Evolutionary conservation across 1,140 invertebrate species (phyloP).

Genomic region (Apis cerana): DNA sequence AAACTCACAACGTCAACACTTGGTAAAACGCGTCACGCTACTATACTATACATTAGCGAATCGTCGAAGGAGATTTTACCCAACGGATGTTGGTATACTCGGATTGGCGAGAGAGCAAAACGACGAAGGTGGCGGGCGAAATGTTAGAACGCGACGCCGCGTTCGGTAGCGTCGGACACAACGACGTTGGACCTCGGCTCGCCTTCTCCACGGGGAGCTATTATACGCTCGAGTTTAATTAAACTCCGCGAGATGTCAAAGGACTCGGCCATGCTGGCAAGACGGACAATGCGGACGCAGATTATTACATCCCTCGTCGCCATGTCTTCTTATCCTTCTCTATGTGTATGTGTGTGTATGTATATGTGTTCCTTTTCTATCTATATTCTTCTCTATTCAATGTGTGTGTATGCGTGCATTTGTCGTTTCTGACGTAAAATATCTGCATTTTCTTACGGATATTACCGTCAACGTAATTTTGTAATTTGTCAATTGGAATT

Average conservation of each 20-base stretch:
- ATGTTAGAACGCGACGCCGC: constrained; percentile 44
- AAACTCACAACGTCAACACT: too few species aligned
- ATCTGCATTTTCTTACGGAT: neutral
- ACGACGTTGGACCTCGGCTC: constrained; percentile 57
- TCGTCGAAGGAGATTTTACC: neutral
- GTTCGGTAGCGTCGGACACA: constrained; percentile 52
- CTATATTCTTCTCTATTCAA: neutral
- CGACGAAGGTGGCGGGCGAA: constrained; percentile 43
- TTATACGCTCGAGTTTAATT: constrained; percentile 78
- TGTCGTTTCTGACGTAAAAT: neutral
- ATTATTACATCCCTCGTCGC: constrained; percentile 78
- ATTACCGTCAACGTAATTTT: too few species aligned
- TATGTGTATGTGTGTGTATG: neutral
- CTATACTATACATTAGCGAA: neutral
- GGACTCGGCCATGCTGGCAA: constrained; percentile 75
- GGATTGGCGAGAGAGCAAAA: neutral
- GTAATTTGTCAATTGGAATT: too few species aligned
- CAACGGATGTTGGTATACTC: neutral
- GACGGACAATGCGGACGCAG: constrained; percentile 79
- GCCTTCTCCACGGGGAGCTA: constrained; percentile 65
- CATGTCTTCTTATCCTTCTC: constrained; percentile 57
- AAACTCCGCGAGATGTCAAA: constrained; percentile 79
- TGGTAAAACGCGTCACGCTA: neutral
- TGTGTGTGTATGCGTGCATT: neutral
- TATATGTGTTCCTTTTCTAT: neutral